A percentile compares a stretch with the other conserved stretches of the same genome.
Evolutionary conservation across 1,140 invertebrate species (phyloP).

Genomic region (Euschistus heros): DNA sequence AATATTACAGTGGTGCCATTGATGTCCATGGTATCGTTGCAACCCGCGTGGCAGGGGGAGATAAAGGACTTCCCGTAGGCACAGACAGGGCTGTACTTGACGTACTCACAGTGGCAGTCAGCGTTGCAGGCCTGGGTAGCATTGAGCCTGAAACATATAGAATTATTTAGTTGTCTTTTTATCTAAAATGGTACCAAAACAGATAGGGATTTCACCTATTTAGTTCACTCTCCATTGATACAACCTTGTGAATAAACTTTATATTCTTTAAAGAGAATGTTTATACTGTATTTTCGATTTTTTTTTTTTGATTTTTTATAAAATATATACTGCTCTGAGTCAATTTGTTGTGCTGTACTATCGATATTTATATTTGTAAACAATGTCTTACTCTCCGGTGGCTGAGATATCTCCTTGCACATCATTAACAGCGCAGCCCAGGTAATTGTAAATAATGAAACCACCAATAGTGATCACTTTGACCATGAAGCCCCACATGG

Average conservation of each 20-base stretch:
- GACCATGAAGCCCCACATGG: constrained; percentile 45
- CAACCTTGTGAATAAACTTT: no score
- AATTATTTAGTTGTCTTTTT: no score
- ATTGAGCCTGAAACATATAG: constrained; percentile 5
- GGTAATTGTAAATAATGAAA: constrained; percentile 46
- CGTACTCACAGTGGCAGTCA: constrained; percentile 49
- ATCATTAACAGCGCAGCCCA: constrained; percentile 42
- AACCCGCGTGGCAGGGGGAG: constrained; percentile 60
- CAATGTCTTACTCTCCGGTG: background rate
- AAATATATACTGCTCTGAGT: no score
- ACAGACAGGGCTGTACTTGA: constrained; percentile 55
- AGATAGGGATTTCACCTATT: no score
- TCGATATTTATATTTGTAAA: no score
- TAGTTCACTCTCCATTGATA: no score
- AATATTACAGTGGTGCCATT: constrained; percentile 25
- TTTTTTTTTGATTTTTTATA: no score
- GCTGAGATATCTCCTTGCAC: constrained; percentile 8
- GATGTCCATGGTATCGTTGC: constrained; percentile 30
- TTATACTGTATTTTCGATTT: no score
- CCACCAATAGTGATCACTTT: constrained; percentile 39
- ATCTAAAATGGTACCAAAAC: no score
- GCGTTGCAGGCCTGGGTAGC: constrained; percentile 41
- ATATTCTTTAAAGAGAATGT: no score
- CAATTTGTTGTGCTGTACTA: no score
- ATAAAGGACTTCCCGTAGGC: constrained; percentile 48